phyloP scores from a whole-genome alignment of 2,797 vertebrate species.

The Chelonia mydas region DNA sequence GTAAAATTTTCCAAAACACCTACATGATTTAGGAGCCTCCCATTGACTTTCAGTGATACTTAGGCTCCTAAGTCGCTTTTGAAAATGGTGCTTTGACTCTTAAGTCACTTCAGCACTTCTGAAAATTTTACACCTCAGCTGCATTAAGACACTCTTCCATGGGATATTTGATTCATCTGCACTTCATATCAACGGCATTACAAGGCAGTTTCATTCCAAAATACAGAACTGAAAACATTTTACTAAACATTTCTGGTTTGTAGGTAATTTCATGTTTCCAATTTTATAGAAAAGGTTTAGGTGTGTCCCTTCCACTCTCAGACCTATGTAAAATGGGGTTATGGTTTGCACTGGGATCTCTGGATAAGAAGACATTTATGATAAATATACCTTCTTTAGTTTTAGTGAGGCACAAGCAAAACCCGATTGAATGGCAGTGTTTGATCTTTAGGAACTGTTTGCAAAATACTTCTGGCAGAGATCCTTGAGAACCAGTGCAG shows the following conservation, averaged over 20 bases:
- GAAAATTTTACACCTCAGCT: not conserved
- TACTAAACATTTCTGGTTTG: conserved; percentile 1
- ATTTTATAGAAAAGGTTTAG: conserved; percentile 16
- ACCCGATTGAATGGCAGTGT: not conserved
- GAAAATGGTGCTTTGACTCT: not conserved
- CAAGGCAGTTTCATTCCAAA: not conserved
- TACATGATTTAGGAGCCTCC: not conserved
- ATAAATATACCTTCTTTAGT: not conserved
- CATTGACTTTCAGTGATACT: not conserved
- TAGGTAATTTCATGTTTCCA: not conserved
- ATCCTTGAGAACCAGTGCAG: rapidly evolving
- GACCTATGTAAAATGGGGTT: not conserved
- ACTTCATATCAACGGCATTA: not conserved
- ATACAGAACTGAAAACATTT: conserved; percentile 23
- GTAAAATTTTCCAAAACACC: conserved; percentile 7
- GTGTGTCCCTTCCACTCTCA: not conserved
- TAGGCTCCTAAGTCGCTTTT: not conserved
- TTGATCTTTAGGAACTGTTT: not conserved
- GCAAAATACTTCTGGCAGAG: not conserved
- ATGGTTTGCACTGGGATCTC: not conserved
- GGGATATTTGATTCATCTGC: not conserved
- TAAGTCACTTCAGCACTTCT: not conserved
- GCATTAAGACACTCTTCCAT: not conserved
- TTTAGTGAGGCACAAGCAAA: not conserved
- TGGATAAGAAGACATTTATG: rapidly evolving